Conservation (phyloP, 2,113 vertebrate species). For the Saguinus imperator region DNA sequence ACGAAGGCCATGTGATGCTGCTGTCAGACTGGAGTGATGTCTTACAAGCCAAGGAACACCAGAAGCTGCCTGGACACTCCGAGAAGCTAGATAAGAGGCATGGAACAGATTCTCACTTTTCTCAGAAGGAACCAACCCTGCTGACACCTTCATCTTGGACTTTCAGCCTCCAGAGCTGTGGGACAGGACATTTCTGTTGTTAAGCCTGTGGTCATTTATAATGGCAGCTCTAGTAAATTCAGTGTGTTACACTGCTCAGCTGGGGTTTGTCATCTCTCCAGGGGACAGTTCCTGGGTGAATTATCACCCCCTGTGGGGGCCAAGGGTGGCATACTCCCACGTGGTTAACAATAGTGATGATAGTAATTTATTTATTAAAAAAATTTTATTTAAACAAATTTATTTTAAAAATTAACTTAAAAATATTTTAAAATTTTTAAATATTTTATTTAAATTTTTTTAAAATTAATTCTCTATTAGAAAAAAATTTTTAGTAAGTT, state of each 20-base stretch:
- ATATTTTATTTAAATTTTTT: too few relatives aligned
- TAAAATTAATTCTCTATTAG: too few relatives aligned
- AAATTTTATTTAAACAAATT: too few relatives aligned
- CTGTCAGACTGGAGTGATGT: not conserved
- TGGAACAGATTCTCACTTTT: not conserved
- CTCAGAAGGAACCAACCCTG: not conserved
- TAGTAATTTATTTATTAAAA: too few relatives aligned
- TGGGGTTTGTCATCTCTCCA: not conserved
- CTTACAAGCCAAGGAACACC: not conserved
- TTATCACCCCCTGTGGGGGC: not conserved
- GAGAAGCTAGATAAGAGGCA: not conserved
- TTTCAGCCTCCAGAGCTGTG: not conserved
- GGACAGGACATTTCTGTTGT: not conserved
- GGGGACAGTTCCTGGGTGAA: too few relatives aligned
- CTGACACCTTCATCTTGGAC: not conserved
- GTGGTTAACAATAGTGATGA: not conserved
- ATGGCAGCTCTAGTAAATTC: not conserved
- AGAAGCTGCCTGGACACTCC: not conserved
- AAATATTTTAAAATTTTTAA: too few relatives aligned
- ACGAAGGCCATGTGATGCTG: fast-evolving
- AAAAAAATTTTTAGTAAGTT: not conserved
- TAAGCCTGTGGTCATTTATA: not conserved
- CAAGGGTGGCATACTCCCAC: not conserved
- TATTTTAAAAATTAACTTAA: too few relatives aligned
- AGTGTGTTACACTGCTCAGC: not conserved